Percentiles rank a stretch among this genome's conserved stretches.
Conservation (phyloP, 2,888 invertebrate species). For the Phaedon cochleariae region DNA sequence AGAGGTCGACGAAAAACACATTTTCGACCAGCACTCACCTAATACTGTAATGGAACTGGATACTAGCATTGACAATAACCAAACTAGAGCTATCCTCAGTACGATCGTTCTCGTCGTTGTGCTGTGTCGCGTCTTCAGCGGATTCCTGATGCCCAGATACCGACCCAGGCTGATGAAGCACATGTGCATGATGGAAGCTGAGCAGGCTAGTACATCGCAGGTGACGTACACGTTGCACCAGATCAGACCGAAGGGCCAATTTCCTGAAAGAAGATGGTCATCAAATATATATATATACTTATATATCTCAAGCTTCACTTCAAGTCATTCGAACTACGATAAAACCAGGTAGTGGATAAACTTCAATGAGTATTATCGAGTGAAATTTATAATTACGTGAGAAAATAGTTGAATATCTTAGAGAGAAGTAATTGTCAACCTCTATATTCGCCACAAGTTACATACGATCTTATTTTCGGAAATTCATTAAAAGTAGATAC, state of each 20-base stretch:
- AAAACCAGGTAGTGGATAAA: no score
- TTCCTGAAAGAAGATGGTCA: slow-evolving; percentile 70
- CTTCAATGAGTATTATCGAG: no score
- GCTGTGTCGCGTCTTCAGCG: slow-evolving; percentile 84
- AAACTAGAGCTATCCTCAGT: slow-evolving; percentile 90
- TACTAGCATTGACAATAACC: slow-evolving; percentile 90
- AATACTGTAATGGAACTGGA: slow-evolving; percentile 86
- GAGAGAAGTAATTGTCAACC: no score
- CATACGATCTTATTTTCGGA: no score
- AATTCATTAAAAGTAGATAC: no score
- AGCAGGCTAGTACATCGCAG: slow-evolving; percentile 95
- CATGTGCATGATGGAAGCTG: slow-evolving; percentile 95
- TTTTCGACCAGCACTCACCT: slow-evolving; percentile 66
- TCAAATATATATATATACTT: no score
- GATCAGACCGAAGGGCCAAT: slow-evolving; percentile 90
- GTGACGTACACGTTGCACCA: slow-evolving; percentile 96
- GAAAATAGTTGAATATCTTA: no score
- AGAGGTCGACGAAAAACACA: not conserved
- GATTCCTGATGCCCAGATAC: slow-evolving; percentile 89
- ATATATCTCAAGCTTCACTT: no score
- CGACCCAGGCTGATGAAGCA: slow-evolving; percentile 91
- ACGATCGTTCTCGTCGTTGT: slow-evolving; percentile 84
- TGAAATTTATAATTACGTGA: no score
- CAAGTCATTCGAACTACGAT: no score
- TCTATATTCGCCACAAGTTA: no score